These are phyloP conservation scores for Ursus arctos DNA, from an alignment of 2,113 vertebrate genomes.

Conservation along the genomic window DNA sequence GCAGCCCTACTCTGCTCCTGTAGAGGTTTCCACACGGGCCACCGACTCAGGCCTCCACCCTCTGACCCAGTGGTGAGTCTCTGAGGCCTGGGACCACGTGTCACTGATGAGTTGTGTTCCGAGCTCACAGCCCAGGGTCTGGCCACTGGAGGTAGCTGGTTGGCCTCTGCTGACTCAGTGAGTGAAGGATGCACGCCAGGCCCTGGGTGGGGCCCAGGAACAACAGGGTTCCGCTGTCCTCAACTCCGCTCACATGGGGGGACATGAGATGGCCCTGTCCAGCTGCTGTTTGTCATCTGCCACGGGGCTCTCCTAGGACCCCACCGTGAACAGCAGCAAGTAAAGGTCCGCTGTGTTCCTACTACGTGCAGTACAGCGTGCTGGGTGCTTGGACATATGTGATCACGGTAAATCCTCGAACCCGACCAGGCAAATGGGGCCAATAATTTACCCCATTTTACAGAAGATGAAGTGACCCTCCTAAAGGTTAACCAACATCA, in stretches of 20 bases:
- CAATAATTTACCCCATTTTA: neutral
- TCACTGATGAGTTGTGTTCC: neutral
- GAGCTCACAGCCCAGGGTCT: too few species aligned
- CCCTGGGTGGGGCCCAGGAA: neutral
- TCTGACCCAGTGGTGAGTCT: accelerated
- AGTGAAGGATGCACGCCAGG: neutral
- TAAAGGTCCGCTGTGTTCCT: neutral
- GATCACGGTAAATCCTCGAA: neutral
- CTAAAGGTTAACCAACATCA: too few species aligned
- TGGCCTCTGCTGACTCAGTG: too few species aligned
- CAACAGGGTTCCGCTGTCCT: accelerated
- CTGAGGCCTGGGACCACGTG: neutral
- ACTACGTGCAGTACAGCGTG: accelerated
- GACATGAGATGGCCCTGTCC: neutral
- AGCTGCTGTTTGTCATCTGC: neutral
- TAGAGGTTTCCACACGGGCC: accelerated
- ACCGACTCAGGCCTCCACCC: neutral
- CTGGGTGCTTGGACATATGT: neutral
- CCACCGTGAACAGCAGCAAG: neutral
- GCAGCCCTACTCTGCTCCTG: accelerated
- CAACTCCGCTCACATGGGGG: neutral
- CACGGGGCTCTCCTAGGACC: neutral
- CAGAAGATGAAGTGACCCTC: neutral
- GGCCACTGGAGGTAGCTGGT: accelerated
- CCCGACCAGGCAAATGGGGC: neutral